Percentiles rank a stretch among this genome's conserved stretches.
Evolutionary conservation across 2,888 invertebrate species (phyloP).

Genomic region (Polymixis lichenea): DNA sequence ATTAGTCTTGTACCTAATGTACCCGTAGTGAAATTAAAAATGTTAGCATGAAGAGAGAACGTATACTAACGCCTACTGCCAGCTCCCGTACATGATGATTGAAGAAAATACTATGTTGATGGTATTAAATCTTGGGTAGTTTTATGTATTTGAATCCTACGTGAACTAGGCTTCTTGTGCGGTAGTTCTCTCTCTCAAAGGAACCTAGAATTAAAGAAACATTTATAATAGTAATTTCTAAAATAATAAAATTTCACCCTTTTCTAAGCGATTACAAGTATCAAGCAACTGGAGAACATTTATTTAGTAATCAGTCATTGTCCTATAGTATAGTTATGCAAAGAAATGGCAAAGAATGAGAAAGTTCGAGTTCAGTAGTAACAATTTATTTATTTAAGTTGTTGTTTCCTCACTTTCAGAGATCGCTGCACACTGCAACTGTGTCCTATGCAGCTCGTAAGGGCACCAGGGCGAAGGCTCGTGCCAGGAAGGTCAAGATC

Average conservation of each 20-base stretch:
- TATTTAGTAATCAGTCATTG: not conserved
- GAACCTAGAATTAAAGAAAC: not conserved
- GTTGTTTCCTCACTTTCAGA: constrained; percentile 68
- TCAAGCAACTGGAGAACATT: not conserved
- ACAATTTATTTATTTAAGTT: not conserved
- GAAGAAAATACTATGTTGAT: not conserved
- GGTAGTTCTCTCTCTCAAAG: not conserved
- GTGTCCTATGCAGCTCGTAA: constrained; percentile 94
- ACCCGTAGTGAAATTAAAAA: not conserved
- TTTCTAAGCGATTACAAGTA: not conserved
- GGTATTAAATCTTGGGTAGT: not conserved
- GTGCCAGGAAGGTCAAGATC: constrained; percentile 94
- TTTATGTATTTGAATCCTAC: not conserved
- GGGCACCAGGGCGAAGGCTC: constrained; percentile 94
- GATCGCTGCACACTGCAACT: constrained; percentile 89
- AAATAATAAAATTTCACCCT: not conserved
- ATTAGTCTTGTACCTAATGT: not conserved
- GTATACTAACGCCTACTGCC: too few relatives aligned
- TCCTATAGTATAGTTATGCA: not conserved
- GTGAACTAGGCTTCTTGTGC: not conserved
- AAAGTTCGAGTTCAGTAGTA: not conserved
- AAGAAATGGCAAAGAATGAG: too few relatives aligned
- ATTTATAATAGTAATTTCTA: not conserved
- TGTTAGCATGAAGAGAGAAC: not conserved
- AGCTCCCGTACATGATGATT: not conserved